A percentile compares a stretch with the other conserved stretches of the same genome.
phyloP scores from a whole-genome alignment of 2,113 vertebrate genomes.

The Gallinago jamesoni region DNA sequence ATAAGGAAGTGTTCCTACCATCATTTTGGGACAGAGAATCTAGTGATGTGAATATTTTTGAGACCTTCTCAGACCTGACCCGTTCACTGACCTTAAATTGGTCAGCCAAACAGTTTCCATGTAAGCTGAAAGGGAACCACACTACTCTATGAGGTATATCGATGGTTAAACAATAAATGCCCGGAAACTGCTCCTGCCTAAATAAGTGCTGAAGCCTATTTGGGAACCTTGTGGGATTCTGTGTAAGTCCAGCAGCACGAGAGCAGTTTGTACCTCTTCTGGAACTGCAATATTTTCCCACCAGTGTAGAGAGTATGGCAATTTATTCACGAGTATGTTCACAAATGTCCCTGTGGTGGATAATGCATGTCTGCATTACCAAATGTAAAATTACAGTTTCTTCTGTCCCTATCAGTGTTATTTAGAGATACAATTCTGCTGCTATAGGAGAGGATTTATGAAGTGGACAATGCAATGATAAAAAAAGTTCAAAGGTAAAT shows the following conservation, averaged over 20 bases:
- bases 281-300: neutral
- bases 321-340: neutral
- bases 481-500: neutral
- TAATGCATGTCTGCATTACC: neutral
- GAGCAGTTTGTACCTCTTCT: neutral
- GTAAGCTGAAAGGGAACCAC: neutral
- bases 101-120: neutral
- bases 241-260: neutral
- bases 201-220: neutral
- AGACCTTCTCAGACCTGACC: neutral
- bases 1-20: neutral
- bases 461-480: neutral
- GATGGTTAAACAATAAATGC: neutral
- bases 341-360: neutral
- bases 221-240: neutral
- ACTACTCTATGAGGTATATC: accelerated
- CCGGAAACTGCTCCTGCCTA: neutral
- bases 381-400: neutral
- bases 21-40: neutral
- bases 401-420: neutral
- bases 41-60: neutral
- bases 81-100: neutral
- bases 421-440: neutral
- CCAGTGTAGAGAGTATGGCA: neutral
- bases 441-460: neutral